Conservation (phyloP, 2,113 vertebrate genomes). For the Scolopax mira region DNA sequence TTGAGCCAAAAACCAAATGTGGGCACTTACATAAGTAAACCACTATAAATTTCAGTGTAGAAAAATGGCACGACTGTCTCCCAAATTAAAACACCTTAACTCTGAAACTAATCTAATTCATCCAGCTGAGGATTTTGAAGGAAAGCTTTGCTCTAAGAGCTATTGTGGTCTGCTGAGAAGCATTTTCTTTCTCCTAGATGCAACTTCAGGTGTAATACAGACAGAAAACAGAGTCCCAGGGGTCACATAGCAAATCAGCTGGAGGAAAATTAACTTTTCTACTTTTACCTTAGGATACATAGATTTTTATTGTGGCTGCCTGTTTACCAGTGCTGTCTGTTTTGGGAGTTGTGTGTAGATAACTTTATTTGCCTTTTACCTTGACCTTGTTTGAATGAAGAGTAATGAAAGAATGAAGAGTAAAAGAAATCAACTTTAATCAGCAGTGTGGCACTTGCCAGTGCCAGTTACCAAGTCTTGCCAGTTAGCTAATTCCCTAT, state of each 20-base stretch:
- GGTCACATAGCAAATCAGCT: neutral
- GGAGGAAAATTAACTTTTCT: neutral
- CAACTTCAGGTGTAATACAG: neutral
- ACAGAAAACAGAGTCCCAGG: neutral
- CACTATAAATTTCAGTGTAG: neutral
- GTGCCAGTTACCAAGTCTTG: neutral
- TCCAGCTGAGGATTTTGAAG: neutral
- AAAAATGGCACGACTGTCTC: neutral
- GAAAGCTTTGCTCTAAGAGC: neutral
- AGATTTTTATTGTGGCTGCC: neutral
- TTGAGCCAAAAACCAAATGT: neutral
- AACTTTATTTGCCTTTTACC: neutral
- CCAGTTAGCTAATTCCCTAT: neutral
- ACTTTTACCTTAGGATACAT: neutral
- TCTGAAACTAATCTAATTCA: neutral
- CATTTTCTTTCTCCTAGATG: neutral
- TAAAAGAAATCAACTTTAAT: neutral
- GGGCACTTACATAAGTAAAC: neutral
- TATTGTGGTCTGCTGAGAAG: neutral
- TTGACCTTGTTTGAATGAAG: neutral
- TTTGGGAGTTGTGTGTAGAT: neutral
- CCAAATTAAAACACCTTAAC: neutral
- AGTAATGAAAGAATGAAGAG: neutral
- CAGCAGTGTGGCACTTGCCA: neutral
- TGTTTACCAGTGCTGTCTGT: neutral